These are phyloP conservation scores for Pempheris klunzingeri DNA, from an alignment of 2,797 vertebrate species.

Conservation along the genomic window DNA sequence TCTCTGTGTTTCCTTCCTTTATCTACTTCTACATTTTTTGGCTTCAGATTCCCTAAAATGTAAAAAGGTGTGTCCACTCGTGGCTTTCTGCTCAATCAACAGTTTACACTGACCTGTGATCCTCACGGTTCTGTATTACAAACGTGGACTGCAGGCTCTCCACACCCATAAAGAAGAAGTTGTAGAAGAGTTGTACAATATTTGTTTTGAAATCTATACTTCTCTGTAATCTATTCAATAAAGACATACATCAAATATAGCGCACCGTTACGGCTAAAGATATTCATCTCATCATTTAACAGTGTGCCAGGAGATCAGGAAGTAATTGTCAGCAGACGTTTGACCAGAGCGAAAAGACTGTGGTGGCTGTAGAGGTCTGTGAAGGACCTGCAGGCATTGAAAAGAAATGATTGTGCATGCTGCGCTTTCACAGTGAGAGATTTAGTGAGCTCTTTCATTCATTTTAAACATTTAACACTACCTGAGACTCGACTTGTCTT, in stretches of 20 bases:
- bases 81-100: not conserved
- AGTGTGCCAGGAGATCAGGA: constrained; percentile 50
- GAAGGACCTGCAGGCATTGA: constrained; percentile 46
- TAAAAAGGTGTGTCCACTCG: too few species aligned
- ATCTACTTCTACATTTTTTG: constrained; percentile 17
- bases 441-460: not conserved
- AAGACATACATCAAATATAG: not conserved
- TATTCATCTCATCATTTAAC: not conserved
- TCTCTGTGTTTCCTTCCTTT: constrained; percentile 25
- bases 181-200: not conserved
- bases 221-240: not conserved
- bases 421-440: not conserved
- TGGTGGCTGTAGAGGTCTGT: constrained; percentile 51
- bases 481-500: constrained; percentile 49
- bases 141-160: not conserved
- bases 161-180: not conserved
- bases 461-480: not conserved
- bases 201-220: too few species aligned
- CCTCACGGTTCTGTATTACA: not conserved
- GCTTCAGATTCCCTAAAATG: not conserved
- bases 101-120: not conserved
- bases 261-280: not conserved
- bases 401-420: not conserved
- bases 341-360: constrained; percentile 68
- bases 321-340: constrained; percentile 29